Evolutionary conservation across 1,140 invertebrate genomes (phyloP).

Genomic region (Drosophila mauritiana): DNA sequence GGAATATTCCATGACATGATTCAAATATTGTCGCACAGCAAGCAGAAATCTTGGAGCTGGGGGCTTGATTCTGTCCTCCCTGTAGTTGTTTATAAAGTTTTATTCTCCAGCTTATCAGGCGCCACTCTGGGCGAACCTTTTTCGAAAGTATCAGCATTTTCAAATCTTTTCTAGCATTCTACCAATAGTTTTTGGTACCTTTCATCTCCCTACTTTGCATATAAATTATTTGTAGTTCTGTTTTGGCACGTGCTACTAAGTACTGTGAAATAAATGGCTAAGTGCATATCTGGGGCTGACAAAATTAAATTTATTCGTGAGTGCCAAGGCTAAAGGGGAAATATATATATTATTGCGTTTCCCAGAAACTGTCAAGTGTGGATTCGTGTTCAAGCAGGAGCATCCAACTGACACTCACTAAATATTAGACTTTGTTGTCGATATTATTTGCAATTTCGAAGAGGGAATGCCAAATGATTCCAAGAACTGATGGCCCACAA

Average conservation of each 20-base stretch:
- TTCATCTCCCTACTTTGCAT: constrained; percentile 38
- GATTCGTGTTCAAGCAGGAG: constrained; percentile 52
- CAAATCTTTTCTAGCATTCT: constrained; percentile 58
- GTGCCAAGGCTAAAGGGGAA: constrained; percentile 11
- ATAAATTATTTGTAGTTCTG: constrained; percentile 47
- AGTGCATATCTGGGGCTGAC: constrained; percentile 50
- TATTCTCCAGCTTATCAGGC: constrained; percentile 54
- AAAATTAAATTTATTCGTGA: constrained; percentile 62
- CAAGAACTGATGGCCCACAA: constrained; percentile 13
- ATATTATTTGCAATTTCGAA: constrained; percentile 12
- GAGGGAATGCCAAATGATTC: constrained; percentile 18
- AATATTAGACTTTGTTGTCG: constrained; percentile 18
- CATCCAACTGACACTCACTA: constrained; percentile 18
- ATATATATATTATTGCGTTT: constrained; percentile 53
- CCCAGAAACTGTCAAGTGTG: constrained; percentile 51
- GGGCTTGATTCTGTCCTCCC: constrained; percentile 21
- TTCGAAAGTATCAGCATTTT: constrained; percentile 11
- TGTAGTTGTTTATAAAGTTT: constrained; percentile 53
- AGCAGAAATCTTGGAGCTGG: constrained; percentile 51
- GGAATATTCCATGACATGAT: constrained; percentile 81
- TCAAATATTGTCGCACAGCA: constrained; percentile 74
- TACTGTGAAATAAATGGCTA: constrained; percentile 30
- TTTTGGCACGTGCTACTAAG: constrained; percentile 37
- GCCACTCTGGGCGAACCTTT: constrained; percentile 10
- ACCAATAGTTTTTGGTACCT: constrained; percentile 28